Percentiles rank a stretch among this genome's conserved stretches.
These are phyloP conservation scores for Diaperis boleti DNA, from an alignment of 2,888 invertebrate genomes.

Conservation along the genomic window DNA sequence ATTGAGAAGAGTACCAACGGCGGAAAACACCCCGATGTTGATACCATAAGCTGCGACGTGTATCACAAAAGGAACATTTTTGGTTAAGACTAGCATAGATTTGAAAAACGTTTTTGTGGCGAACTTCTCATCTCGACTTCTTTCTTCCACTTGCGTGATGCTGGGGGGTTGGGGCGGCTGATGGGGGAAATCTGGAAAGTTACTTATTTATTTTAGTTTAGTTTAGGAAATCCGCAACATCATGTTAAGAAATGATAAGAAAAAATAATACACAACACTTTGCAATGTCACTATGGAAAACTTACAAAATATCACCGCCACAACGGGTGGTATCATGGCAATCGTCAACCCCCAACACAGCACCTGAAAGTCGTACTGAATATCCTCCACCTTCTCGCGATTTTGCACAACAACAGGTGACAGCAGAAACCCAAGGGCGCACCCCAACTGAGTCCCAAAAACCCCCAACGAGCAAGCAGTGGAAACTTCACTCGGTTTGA, in stretches of 20 bases:
- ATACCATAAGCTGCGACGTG: slow-evolving; percentile 89
- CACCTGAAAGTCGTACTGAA: slow-evolving; percentile 64
- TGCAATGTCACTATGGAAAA: not conserved
- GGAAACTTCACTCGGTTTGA: slow-evolving; percentile 86
- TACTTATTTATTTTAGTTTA: too few species aligned
- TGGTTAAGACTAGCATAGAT: slow-evolving; percentile 80
- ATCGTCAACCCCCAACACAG: slow-evolving; percentile 69
- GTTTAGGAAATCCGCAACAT: too few species aligned
- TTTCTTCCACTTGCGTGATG: slow-evolving; percentile 68
- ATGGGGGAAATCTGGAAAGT: slow-evolving; percentile 73
- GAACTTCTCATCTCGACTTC: slow-evolving; percentile 67
- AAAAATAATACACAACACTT: not conserved
- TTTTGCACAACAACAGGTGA: slow-evolving; percentile 63
- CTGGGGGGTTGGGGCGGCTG: slow-evolving; percentile 72
- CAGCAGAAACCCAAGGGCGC: slow-evolving; percentile 52
- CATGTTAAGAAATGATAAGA: too few species aligned
- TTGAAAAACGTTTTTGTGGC: slow-evolving; percentile 71
- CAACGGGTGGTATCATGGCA: slow-evolving; percentile 47
- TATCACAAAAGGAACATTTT: slow-evolving; percentile 83
- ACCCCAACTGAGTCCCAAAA: slow-evolving; percentile 55
- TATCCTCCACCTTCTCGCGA: slow-evolving; percentile 53
- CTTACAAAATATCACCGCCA: slow-evolving; percentile 53
- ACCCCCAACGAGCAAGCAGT: slow-evolving; percentile 56
- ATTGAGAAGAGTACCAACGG: slow-evolving; percentile 92
- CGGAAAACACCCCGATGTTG: slow-evolving; percentile 95